Percentiles rank a stretch among this genome's conserved stretches.
Conservation (phyloP, 2,113 vertebrate species). For the Rhinolophus sinicus region DNA sequence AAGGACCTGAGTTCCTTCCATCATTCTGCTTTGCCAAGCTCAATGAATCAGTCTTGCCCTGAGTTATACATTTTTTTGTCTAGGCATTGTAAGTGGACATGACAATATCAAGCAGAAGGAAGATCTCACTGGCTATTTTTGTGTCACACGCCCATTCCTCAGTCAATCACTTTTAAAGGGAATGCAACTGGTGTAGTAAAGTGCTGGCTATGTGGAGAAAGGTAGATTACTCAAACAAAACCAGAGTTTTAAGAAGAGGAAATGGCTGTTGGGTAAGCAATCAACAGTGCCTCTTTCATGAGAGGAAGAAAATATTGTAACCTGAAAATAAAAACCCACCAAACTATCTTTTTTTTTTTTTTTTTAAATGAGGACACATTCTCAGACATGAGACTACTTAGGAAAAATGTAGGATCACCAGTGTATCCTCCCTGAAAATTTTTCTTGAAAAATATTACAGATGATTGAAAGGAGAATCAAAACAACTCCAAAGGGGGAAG, state of each 20-base stretch:
- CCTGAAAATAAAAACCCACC: not conserved
- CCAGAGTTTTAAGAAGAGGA: not conserved
- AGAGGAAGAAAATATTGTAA: not conserved
- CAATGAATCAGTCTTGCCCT: not conserved
- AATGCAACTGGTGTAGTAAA: not conserved
- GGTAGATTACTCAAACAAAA: not conserved
- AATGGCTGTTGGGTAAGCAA: not conserved
- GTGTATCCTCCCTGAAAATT: not conserved
- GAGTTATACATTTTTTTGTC: not conserved
- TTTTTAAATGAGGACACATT: not conserved
- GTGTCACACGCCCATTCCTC: not conserved
- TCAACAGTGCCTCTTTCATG: not conserved
- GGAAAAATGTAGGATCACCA: not conserved
- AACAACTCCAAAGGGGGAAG: conserved; percentile 1
- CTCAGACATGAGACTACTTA: not conserved
- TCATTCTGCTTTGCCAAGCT: not conserved
- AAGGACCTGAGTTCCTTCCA: not conserved
- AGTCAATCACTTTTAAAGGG: not conserved
- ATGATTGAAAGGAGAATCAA: not conserved
- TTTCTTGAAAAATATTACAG: not conserved
- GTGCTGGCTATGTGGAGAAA: not conserved
- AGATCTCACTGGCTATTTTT: not conserved
- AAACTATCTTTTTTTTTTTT: not conserved
- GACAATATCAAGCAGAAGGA: not conserved
- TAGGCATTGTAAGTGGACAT: not conserved